A percentile compares a stretch with the other conserved stretches of the same genome.
Evolutionary conservation across 2,113 vertebrate species (phyloP).

Genomic region (Sciurus niger): DNA sequence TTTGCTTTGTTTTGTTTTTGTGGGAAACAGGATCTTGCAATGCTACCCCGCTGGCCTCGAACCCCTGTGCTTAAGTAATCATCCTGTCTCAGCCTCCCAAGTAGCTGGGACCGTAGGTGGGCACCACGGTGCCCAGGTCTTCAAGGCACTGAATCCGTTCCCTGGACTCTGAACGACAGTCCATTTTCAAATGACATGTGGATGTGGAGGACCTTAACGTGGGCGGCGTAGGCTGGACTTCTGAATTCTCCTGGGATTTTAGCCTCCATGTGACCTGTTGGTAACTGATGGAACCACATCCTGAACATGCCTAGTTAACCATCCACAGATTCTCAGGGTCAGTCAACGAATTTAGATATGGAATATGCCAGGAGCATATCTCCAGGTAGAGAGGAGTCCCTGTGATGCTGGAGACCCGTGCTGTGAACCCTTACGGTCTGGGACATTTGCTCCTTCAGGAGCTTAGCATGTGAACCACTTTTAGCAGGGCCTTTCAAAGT

Average conservation of each 20-base stretch:
- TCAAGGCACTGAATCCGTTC: neutral
- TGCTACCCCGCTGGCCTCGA: neutral
- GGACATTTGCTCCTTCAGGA: neutral
- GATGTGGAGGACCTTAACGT: neutral
- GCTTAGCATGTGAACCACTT: neutral
- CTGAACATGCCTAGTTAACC: neutral
- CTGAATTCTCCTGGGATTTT: neutral
- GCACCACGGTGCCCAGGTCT: neutral
- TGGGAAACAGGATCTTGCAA: neutral
- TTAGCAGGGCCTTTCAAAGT: neutral
- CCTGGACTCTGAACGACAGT: neutral
- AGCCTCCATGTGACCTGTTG: neutral
- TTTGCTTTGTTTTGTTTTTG: neutral
- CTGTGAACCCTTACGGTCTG: neutral
- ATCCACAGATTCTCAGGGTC: neutral
- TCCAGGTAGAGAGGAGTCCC: neutral
- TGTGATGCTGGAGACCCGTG: neutral
- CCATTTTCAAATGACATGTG: neutral
- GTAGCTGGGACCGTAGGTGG: neutral
- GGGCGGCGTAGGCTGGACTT: neutral
- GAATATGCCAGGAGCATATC: neutral
- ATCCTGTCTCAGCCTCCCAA: neutral
- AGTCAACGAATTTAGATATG: neutral
- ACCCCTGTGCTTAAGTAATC: neutral
- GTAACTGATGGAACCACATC: too few relatives aligned